phyloP scores from a whole-genome alignment of 2,113 vertebrate species.

The Enhydra lutris region DNA sequence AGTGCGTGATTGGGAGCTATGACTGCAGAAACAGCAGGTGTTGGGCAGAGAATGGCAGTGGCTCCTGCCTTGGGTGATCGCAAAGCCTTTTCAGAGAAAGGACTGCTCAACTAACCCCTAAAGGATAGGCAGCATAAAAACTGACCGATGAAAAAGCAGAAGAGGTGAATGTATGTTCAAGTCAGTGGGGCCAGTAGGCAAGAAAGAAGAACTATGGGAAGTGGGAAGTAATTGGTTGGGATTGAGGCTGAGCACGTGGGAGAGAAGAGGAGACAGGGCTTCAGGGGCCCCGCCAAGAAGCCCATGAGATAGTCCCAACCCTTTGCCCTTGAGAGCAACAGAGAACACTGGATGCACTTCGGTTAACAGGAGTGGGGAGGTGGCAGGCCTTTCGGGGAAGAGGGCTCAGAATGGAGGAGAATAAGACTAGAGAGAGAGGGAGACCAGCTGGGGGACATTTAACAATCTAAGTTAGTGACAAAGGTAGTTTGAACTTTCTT shows the following conservation, averaged over 20 bases:
- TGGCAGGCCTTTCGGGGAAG: too few species aligned
- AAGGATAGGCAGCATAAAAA: neutral
- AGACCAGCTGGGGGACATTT: neutral
- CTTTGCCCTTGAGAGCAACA: neutral
- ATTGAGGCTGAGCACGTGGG: neutral
- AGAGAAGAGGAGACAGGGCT: neutral
- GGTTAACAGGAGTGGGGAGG: neutral
- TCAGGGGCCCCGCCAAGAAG: neutral
- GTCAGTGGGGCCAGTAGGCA: neutral
- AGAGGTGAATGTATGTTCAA: neutral
- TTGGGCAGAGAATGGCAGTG: neutral
- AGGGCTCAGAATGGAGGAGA: neutral
- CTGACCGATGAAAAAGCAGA: neutral
- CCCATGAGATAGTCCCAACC: neutral
- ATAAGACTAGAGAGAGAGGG: neutral
- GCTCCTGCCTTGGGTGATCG: neutral
- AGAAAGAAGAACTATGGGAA: neutral
- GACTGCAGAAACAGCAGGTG: rapidly evolving
- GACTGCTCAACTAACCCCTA: neutral
- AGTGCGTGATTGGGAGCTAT: neutral
- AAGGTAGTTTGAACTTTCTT: neutral
- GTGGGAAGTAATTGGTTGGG: neutral
- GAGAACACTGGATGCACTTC: neutral
- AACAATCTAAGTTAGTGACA: neutral
- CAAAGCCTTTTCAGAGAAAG: neutral